Base-by-base conservation (phyloP, 2,113 vertebrate species). In the Loxodonta africana region DNA sequence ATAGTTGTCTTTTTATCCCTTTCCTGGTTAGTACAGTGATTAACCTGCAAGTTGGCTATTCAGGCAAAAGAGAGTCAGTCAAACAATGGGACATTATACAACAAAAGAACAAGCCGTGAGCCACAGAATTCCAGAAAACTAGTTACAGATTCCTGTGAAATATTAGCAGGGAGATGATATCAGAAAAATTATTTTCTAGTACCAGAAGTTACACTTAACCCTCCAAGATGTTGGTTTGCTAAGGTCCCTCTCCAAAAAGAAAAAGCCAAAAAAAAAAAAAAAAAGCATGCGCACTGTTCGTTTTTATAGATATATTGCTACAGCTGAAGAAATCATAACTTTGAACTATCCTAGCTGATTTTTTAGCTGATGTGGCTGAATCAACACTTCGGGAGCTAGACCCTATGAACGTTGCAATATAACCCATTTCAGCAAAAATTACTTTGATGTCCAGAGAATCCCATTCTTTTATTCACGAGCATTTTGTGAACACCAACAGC, bases 71-170 rank as follows among this genome's bases (percentile, higher is more conserved):
- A 77, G 44, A 33, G 2, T 94, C 15, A 41, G 21, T 53, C 60
- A 93, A 51, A 41, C 6, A 25, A 71, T 7, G 9, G 4, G 10
- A 1, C 8, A 30, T 26, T n/a, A 53, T 25, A 30, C 0, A 14
- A 83, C 15, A 44, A 71, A 89, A 95, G 44, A 87, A 23, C 21
- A 77, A 86, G 25, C 10, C 26, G 1, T 10, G 57, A 92, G 60
- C 7, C 69, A 15, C 77, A 62, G 26, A 76, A n/a, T 15, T 21
- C 48, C 10, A 48, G 46, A 89, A 92, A 77, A 57, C 12, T 26
- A 67, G 53, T 71, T 76, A 77, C 44, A 65, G 83, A 71, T 85
- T 88, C 60, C 67, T 46, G 81, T 28, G 37, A 93, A 95, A 86
- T 28, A 71, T 17, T 48, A 76, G 4, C 44, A 5, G 7, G 23